Percentiles rank a stretch among this genome's conserved stretches.
These are phyloP conservation scores for Danionella dracula DNA, from an alignment of 2,797 vertebrate species.

Conservation along the genomic window DNA sequence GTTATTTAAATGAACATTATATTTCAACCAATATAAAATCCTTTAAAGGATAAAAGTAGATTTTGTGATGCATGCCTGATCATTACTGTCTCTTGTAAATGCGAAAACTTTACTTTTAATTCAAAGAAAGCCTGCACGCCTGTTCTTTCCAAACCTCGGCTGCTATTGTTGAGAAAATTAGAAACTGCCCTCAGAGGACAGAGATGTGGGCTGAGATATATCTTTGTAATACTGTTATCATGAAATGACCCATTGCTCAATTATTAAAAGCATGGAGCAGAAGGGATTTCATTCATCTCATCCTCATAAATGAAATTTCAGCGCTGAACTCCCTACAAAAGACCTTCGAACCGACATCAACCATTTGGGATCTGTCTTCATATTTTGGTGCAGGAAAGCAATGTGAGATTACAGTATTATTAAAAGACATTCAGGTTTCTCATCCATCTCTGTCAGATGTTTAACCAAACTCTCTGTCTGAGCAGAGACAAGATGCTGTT, in stretches of 20 bases:
- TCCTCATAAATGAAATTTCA: background rate
- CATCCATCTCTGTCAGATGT: background rate
- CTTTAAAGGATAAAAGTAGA: background rate
- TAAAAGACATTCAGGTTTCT: slow-evolving; percentile 1
- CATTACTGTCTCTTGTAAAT: background rate
- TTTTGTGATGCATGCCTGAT: background rate
- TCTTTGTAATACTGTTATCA: slow-evolving; percentile 35
- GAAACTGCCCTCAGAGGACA: slow-evolving; percentile 3
- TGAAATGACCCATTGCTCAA: slow-evolving; percentile 14
- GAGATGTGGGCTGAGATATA: slow-evolving; percentile 1
- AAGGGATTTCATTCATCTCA: slow-evolving; percentile 28
- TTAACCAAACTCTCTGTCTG: background rate
- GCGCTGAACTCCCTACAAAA: background rate
- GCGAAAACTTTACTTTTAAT: background rate
- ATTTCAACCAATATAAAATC: background rate
- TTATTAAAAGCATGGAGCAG: slow-evolving; percentile 17
- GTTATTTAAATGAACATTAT: background rate
- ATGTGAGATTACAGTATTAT: background rate
- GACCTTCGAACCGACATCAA: no score
- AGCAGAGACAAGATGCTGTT: background rate
- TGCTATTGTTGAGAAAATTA: slow-evolving; percentile 28
- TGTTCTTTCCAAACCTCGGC: slow-evolving; percentile 12
- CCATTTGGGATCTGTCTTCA: background rate
- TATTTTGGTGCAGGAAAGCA: background rate
- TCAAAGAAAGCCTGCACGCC: slow-evolving; percentile 7